A percentile compares a stretch with the other conserved stretches of the same genome.
These are phyloP conservation scores for Metridium senile DNA, from an alignment of 92 coral and sea anemone genomes.

Conservation along the genomic window DNA sequence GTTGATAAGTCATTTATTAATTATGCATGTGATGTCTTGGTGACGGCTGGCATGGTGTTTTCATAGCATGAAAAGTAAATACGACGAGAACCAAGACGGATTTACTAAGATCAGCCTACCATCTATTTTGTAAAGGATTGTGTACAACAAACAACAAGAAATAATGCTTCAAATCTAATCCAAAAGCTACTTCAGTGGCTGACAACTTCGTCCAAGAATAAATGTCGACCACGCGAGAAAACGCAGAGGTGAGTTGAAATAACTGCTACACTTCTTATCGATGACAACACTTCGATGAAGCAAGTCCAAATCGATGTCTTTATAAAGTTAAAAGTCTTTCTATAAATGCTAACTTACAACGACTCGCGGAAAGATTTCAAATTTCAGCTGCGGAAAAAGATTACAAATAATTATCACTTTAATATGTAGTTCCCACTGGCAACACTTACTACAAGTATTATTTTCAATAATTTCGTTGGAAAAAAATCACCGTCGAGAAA, in stretches of 20 bases:
- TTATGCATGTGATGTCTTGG: conserved; percentile 70
- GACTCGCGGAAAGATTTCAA: neutral
- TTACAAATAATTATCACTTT: conserved; percentile 2
- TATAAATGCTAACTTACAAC: neutral
- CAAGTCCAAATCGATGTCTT: neutral
- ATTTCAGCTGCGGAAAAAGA: neutral
- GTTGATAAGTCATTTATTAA: conserved; percentile 77
- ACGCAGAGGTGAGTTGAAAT: conserved; percentile 20
- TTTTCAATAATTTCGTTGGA: neutral
- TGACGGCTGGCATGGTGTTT: conserved; percentile 43
- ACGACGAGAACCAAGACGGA: conserved; percentile 39
- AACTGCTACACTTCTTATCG: neutral
- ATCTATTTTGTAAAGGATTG: conserved; percentile 17
- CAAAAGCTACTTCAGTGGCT: neutral
- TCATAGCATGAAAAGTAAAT: conserved; percentile 30
- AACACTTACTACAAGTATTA: too few relatives aligned
- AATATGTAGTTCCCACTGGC: neutral
- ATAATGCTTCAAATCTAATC: neutral
- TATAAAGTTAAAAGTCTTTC: neutral
- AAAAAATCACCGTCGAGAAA: neutral
- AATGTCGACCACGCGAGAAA: conserved; percentile 47
- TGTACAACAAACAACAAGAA: neutral
- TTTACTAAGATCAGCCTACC: conserved; percentile 39
- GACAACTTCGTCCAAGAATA: neutral
- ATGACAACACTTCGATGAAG: neutral